Percentiles rank a stretch among this genome's conserved stretches.
Evolutionary conservation across 2,888 invertebrate species (phyloP).

Genomic region (Gasteruption jaculator): DNA sequence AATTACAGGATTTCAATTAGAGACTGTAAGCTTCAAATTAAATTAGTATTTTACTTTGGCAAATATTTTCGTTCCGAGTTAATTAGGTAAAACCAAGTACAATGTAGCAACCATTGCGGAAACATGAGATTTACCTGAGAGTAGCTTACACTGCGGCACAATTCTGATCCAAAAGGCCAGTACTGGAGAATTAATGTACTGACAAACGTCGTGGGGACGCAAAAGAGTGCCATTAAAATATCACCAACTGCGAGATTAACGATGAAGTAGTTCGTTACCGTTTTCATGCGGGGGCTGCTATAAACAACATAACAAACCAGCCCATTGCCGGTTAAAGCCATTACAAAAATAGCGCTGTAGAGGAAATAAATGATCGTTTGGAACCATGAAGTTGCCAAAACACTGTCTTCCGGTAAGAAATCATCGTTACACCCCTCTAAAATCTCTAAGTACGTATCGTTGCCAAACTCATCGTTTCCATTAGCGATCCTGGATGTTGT

Average conservation of each 20-base stretch:
- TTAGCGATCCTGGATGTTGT: no score
- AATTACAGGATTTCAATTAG: no score
- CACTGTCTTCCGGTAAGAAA: slow-evolving; percentile 20
- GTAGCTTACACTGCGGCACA: slow-evolving; percentile 82
- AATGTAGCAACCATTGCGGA: no score
- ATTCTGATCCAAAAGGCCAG: slow-evolving; percentile 81
- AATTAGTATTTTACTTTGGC: no score
- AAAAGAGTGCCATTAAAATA: slow-evolving; percentile 83
- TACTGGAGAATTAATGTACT: slow-evolving; percentile 74
- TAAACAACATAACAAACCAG: slow-evolving; percentile 84
- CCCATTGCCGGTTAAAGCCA: slow-evolving; percentile 70
- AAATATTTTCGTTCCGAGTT: no score
- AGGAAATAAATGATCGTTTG: slow-evolving; percentile 65
- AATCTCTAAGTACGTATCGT: no score
- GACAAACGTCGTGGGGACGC: slow-evolving; percentile 87
- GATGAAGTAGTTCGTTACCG: slow-evolving; percentile 90
- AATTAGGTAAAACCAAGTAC: no score
- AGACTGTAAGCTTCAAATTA: no score
- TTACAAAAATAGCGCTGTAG: slow-evolving; percentile 68
- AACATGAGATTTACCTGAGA: slow-evolving; percentile 55
- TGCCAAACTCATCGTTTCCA: no score
- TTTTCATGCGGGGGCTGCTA: slow-evolving; percentile 80
- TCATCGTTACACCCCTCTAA: no score
- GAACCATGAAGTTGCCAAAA: slow-evolving; percentile 56
- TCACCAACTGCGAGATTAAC: slow-evolving; percentile 86